Conservation (phyloP, 2,797 vertebrate species). For the Bryconaethiops microstoma region DNA sequence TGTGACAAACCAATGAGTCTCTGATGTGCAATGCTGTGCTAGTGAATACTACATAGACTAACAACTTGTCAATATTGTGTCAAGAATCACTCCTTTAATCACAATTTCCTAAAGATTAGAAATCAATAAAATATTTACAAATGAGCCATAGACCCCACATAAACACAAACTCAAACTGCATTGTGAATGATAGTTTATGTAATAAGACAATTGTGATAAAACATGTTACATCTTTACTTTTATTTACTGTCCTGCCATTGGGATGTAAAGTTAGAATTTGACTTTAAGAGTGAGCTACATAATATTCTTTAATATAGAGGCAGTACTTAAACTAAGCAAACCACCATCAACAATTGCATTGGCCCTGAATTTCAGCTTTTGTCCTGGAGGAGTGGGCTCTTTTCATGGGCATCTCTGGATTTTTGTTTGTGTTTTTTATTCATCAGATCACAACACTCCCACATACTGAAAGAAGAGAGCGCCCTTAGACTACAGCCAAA, state of each 20-base stretch:
- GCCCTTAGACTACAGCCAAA: conserved; percentile 46
- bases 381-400: conserved; percentile 44
- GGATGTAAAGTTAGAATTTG: conserved; percentile 44
- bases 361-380: conserved; percentile 45
- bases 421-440: not conserved
- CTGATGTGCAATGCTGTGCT: too few species aligned
- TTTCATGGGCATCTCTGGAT: conserved; percentile 28
- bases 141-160: not conserved
- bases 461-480: conserved; percentile 37
- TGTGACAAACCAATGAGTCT: too few species aligned
- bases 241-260: conserved; percentile 39
- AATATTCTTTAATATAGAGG: conserved; percentile 58
- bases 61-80: too few species aligned
- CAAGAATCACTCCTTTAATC: too few species aligned
- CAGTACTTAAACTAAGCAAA: conserved; percentile 58
- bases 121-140: not conserved
- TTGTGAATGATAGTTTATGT: conserved; percentile 36
- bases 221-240: conserved; percentile 55
- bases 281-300: conserved; percentile 47
- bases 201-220: conserved; percentile 51
- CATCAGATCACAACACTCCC: conserved; percentile 35
- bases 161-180: conserved; percentile 11
- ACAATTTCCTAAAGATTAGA: not conserved
- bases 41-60: too few species aligned
- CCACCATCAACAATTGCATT: conserved; percentile 50